These are phyloP conservation scores for Falco naumanni DNA, from an alignment of 2,797 vertebrate species.

Conservation along the genomic window DNA sequence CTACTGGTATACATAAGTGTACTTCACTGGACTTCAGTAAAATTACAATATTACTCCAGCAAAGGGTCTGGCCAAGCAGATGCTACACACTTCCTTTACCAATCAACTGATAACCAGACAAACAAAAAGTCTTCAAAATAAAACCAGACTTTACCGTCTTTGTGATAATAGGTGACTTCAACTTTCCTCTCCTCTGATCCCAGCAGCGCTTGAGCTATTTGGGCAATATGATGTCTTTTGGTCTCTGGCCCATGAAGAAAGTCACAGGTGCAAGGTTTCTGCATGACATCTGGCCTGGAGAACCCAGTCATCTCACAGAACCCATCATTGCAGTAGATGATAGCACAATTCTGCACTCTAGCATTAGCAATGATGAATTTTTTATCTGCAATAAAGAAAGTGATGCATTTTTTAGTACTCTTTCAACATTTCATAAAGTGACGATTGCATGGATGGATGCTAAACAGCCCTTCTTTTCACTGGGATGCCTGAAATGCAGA, in stretches of 20 bases:
- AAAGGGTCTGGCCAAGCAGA: background rate
- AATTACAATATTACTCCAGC: background rate
- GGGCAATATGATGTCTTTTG: constrained; percentile 88
- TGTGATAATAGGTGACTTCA: constrained; percentile 96
- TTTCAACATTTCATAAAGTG: constrained; percentile 41
- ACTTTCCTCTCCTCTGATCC: constrained; percentile 97
- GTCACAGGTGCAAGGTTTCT: constrained; percentile 96
- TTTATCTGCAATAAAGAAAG: constrained; percentile 87
- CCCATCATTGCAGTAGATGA: constrained; percentile 98
- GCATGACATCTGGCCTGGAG: constrained; percentile 98
- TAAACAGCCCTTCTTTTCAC: background rate
- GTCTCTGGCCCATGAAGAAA: constrained; percentile 96
- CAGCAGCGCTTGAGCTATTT: constrained; percentile 91
- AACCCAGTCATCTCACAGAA: constrained; percentile 99
- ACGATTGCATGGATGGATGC: background rate
- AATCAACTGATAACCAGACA: background rate
- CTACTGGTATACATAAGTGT: background rate
- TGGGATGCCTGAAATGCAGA: background rate
- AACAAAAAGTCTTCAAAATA: constrained; percentile 23
- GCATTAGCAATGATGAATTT: constrained; percentile 99
- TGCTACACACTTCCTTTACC: background rate
- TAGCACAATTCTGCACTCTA: constrained; percentile 96
- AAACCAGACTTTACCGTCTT: constrained; percentile 89
- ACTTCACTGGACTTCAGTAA: background rate
- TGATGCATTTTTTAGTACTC: constrained; percentile 70